A percentile compares a stretch with the other conserved stretches of the same genome.
Conservation (phyloP, 2,797 vertebrate species). For the Anguilla pacifica region DNA sequence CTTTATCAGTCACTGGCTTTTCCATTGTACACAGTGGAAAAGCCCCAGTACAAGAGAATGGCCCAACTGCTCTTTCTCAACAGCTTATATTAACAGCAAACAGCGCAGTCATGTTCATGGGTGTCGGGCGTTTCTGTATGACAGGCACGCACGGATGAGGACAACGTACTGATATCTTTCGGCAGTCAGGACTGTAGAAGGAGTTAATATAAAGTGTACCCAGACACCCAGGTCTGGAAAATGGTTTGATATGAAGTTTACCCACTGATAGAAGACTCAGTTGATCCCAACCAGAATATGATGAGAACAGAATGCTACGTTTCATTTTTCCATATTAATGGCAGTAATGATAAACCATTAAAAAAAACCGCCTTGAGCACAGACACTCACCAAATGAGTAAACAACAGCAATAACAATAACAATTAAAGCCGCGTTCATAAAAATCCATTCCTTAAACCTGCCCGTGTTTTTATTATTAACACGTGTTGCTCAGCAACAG, state of each 20-base stretch:
- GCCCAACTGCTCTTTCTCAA: too few relatives aligned
- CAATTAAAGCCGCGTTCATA: conserved; percentile 67
- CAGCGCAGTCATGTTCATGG: neutral
- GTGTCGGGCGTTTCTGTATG: neutral
- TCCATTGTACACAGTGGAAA: too few relatives aligned
- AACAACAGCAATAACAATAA: conserved; percentile 75
- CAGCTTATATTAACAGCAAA: neutral
- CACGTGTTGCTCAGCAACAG: conserved; percentile 32
- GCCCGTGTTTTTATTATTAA: conserved; percentile 53
- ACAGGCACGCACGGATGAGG: neutral
- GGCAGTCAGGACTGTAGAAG: neutral
- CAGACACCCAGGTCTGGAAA: neutral
- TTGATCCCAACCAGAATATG: neutral
- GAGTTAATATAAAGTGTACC: neutral
- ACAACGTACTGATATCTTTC: neutral
- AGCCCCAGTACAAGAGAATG: too few relatives aligned
- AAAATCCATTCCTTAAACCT: conserved; percentile 57
- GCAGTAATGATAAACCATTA: conserved; percentile 46
- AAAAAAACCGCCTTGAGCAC: conserved; percentile 7
- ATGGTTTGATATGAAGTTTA: neutral
- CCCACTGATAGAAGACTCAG: neutral
- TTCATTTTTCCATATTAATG: conserved; percentile 21
- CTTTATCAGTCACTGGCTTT: too few relatives aligned
- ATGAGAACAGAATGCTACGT: neutral
- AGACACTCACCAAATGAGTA: conserved; percentile 65